phyloP scores from a whole-genome alignment of 2,113 vertebrate species.

The Helogale parvula region DNA sequence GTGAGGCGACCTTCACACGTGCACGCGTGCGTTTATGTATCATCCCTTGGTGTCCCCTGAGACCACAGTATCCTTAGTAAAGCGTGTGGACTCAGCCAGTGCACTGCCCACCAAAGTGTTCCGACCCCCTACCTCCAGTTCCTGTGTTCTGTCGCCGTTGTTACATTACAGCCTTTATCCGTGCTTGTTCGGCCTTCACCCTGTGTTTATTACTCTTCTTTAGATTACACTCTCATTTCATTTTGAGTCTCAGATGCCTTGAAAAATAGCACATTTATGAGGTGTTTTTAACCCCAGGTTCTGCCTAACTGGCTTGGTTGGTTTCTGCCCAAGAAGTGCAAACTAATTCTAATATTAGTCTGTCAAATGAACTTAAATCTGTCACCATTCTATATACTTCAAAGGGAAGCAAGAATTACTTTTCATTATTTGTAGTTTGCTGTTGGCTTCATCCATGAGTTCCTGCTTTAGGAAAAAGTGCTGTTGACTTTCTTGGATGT shows the following conservation, averaged over 20 bases:
- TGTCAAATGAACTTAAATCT: slow-evolving; percentile 58
- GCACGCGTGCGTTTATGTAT: neutral
- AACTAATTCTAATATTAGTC: slow-evolving; percentile 28
- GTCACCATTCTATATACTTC: neutral
- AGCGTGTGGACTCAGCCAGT: neutral
- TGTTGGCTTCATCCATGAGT: neutral
- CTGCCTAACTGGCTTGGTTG: neutral
- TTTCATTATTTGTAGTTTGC: slow-evolving; percentile 44
- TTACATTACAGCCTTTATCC: neutral
- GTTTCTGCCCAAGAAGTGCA: neutral
- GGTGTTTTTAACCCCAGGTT: neutral
- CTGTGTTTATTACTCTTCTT: neutral
- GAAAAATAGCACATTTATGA: neutral
- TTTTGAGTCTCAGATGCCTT: slow-evolving; percentile 4
- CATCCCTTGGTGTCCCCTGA: neutral
- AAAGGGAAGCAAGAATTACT: slow-evolving; percentile 29
- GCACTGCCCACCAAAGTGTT: neutral
- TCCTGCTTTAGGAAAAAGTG: neutral
- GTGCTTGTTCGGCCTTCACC: neutral
- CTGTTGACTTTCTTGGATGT: neutral
- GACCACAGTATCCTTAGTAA: neutral
- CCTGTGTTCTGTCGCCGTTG: neutral
- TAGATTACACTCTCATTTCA: neutral
- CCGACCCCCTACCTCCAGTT: neutral
- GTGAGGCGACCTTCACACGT: neutral